Evolutionary conservation across 2,888 invertebrate genomes (phyloP).

Genomic region (Polyommatus iphigenia): DNA sequence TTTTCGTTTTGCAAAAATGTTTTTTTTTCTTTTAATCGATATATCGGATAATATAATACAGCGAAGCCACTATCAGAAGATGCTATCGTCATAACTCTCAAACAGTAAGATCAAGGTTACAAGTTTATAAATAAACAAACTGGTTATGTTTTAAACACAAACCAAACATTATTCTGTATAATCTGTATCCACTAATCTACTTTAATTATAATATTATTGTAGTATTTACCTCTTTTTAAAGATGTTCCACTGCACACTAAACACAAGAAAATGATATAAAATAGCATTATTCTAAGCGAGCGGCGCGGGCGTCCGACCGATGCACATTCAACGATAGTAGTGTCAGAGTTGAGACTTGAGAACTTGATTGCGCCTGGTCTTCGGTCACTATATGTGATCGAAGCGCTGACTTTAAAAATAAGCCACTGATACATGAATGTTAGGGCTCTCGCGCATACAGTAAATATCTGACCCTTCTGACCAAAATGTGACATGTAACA

Average conservation of each 20-base stretch:
- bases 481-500: no score
- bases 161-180: neutral
- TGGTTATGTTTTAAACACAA: neutral
- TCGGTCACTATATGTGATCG: no score
- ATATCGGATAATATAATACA: neutral
- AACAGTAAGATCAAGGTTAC: slow-evolving; percentile 10
- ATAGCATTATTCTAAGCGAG: neutral
- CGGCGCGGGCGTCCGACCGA: neutral
- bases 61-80: neutral
- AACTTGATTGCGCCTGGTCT: slow-evolving; percentile 4
- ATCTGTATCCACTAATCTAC: no score
- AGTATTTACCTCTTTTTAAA: slow-evolving; percentile 10
- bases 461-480: no score
- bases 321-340: neutral
- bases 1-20: no score
- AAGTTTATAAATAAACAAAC: slow-evolving; percentile 16
- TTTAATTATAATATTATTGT: no score
- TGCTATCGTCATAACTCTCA: neutral
- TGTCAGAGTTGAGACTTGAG: slow-evolving; percentile 5
- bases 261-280: neutral
- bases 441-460: no score
- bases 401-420: no score
- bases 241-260: neutral
- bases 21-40: no score
- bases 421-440: no score